These are phyloP conservation scores for Peucedramus taeniatus DNA, from an alignment of 2,113 vertebrate genomes.

Conservation along the genomic window DNA sequence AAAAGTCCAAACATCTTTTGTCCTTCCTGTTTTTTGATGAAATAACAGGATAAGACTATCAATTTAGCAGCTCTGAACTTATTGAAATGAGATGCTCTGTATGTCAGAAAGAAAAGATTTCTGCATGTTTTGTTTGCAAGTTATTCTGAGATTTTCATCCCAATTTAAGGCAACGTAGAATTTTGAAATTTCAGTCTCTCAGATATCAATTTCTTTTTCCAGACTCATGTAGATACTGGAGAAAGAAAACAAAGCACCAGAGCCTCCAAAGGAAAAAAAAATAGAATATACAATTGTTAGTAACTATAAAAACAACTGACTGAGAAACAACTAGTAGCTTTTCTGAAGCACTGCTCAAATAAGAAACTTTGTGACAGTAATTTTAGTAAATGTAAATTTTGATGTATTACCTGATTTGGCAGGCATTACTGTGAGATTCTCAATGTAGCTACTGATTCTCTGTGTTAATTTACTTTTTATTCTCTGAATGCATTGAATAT, in stretches of 20 bases:
- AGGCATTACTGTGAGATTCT: background rate
- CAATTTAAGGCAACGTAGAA: background rate
- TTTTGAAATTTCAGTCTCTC: background rate
- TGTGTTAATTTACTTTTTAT: background rate
- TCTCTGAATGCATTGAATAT: background rate
- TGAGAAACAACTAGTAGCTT: background rate
- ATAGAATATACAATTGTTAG: background rate
- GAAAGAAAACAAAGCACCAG: background rate
- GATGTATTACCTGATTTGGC: background rate
- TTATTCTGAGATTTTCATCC: background rate
- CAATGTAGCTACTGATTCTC: background rate
- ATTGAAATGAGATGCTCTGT: background rate
- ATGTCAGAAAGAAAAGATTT: background rate
- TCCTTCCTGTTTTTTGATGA: background rate
- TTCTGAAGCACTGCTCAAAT: background rate
- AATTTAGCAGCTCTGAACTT: background rate
- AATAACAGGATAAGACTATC: background rate
- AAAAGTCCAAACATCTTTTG: background rate
- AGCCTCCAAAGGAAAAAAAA: background rate
- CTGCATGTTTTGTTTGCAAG: background rate
- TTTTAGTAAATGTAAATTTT: slow-evolving; percentile 17
- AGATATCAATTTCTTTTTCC: background rate
- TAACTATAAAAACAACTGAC: background rate
- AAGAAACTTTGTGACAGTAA: background rate
- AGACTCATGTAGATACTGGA: background rate